Conservation (phyloP, 37 sponge, comb jelly and placozoan genomes). For the Hormiphora californensis region DNA sequence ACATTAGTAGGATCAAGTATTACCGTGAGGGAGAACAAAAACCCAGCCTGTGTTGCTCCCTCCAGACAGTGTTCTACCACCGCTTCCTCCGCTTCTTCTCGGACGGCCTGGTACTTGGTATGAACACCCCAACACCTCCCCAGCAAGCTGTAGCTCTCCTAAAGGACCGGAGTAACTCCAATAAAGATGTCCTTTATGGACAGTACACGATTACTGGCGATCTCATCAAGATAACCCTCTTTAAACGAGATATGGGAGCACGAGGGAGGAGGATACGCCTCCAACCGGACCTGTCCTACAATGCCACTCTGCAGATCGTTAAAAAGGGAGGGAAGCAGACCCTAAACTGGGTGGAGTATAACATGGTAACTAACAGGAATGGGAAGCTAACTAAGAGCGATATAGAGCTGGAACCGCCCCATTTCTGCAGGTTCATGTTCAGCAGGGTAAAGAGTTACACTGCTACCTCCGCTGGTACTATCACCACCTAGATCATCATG, state of each 20-base stretch:
- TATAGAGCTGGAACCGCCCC: constrained; percentile 9
- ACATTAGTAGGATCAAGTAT: constrained; percentile 31
- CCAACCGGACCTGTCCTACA: constrained; percentile 32
- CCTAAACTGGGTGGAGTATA: constrained; percentile 8
- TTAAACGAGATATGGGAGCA: neutral
- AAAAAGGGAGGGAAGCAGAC: neutral
- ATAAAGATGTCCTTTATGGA: constrained; percentile 49
- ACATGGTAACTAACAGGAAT: constrained; percentile 1
- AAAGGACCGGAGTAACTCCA: neutral
- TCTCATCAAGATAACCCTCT: neutral
- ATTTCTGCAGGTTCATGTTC: constrained; percentile 22
- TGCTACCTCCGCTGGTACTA: neutral
- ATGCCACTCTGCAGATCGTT: neutral
- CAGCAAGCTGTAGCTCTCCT: neutral
- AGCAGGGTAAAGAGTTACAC: constrained; percentile 24
- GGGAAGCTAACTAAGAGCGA: neutral
- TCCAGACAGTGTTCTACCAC: constrained; percentile 43
- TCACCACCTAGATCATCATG: too few species aligned
- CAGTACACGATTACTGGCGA: neutral
- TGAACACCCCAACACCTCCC: neutral
- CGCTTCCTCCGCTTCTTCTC: constrained; percentile 17
- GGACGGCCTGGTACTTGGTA: constrained; percentile 25
- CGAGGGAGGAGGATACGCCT: neutral
- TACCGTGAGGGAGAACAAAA: neutral
- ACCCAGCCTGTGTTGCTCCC: constrained; percentile 21